A percentile compares a stretch with the other conserved stretches of the same genome.
phyloP scores from a whole-genome alignment of 1,140 invertebrate species.

The honey bee (Apis mellifera) region Amel_HAv3.1 CM009943.2:4919501-4920000 shows the following conservation, averaged over 20 bases:
- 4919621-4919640: neutral
- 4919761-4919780: neutral
- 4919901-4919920: neutral
- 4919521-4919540: neutral
- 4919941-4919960: neutral
- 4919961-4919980: neutral
- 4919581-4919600: neutral
- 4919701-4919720: neutral
- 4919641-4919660: no score
- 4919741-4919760: neutral
- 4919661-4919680: neutral
- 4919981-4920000: no score
- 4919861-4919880: conserved; percentile 89
- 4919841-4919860: conserved; percentile 88
- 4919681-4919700: neutral
- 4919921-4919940: neutral
- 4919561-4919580: neutral
- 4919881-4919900: conserved; percentile 88
- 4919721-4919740: neutral
- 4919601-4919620: neutral
- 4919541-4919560: neutral
- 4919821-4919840: conserved; percentile 87
- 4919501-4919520: neutral
- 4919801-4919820: conserved; percentile 89
- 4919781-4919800: conserved; percentile 84